These are phyloP conservation scores for Aplidium turbinatum DNA, from an alignment of 23 tunicate species.

Conservation along the genomic window DNA sequence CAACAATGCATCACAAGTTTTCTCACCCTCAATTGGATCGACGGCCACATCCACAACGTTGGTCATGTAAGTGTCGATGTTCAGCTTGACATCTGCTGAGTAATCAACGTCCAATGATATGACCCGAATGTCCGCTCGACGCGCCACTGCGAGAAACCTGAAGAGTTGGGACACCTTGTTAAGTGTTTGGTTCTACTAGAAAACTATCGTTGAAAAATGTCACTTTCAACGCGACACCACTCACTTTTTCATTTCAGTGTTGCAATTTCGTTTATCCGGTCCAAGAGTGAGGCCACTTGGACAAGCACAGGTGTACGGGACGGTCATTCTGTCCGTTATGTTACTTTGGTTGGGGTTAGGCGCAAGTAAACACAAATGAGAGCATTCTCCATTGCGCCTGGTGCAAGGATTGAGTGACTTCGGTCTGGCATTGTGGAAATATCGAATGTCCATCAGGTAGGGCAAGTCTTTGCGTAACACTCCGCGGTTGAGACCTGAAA, in stretches of 20 bases:
- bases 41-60: slow-evolving; percentile 89
- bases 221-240: not conserved
- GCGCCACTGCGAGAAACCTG: slow-evolving; percentile 72
- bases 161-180: too few relatives aligned
- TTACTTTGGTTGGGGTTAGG: slow-evolving; percentile 4
- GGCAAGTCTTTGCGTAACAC: slow-evolving; percentile 51
- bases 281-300: slow-evolving; percentile 72
- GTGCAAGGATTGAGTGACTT: slow-evolving; percentile 65
- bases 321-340: not conserved
- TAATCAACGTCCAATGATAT: slow-evolving; percentile 74
- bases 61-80: slow-evolving; percentile 40
- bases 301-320: slow-evolving; percentile 77
- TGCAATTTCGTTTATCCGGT: slow-evolving; percentile 47
- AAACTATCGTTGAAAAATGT: not conserved
- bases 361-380: slow-evolving; percentile 73
- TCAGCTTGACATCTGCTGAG: slow-evolving; percentile 70
- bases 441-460: slow-evolving; percentile 71
- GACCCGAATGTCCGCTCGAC: slow-evolving; percentile 69
- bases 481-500: slow-evolving; percentile 42
- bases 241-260: slow-evolving; percentile 74
- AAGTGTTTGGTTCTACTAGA: not conserved
- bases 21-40: slow-evolving; percentile 78
- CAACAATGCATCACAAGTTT: not conserved
- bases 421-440: slow-evolving; percentile 54
- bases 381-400: slow-evolving; percentile 61